These are phyloP conservation scores for Saturnia japonica DNA, from an alignment of 2,888 invertebrate genomes.

Conservation along the genomic window DNA sequence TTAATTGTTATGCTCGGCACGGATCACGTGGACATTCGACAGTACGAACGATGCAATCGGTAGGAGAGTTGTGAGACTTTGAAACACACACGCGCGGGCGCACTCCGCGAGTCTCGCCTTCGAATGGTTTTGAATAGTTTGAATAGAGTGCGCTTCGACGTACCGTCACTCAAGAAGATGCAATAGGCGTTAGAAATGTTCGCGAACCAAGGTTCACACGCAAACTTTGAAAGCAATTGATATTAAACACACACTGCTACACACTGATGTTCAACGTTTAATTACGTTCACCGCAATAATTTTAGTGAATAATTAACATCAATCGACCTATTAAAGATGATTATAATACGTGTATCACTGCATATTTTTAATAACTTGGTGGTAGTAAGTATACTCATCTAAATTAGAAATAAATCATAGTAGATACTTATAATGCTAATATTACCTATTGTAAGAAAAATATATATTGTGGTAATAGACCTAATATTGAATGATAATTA, in stretches of 20 bases:
- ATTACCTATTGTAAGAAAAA: background rate
- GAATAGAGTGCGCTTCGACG: slow-evolving; percentile 32
- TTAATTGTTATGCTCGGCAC: slow-evolving; percentile 70
- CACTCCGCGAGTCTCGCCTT: slow-evolving; percentile 24
- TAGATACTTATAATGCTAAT: background rate
- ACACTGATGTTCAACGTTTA: slow-evolving; percentile 8
- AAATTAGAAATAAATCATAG: background rate
- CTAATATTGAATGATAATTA: too few relatives aligned
- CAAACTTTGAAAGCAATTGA: slow-evolving; percentile 53
- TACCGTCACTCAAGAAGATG: slow-evolving; percentile 46
- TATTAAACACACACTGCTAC: slow-evolving; percentile 17
- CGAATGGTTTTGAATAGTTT: slow-evolving; percentile 10
- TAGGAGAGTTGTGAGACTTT: slow-evolving; percentile 51
- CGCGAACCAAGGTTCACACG: slow-evolving; percentile 51
- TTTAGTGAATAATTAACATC: slow-evolving; percentile 12
- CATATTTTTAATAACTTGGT: background rate
- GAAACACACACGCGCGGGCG: slow-evolving; percentile 46
- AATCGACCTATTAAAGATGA: background rate
- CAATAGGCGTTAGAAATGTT: slow-evolving; percentile 50
- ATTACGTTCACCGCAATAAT: slow-evolving; percentile 8
- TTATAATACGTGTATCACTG: background rate
- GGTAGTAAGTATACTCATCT: background rate
- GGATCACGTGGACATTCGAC: slow-evolving; percentile 60
- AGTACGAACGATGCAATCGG: slow-evolving; percentile 58
- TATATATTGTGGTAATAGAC: background rate